Base-by-base conservation (phyloP, 23 tunicate genomes). In the Styela clava region DNA sequence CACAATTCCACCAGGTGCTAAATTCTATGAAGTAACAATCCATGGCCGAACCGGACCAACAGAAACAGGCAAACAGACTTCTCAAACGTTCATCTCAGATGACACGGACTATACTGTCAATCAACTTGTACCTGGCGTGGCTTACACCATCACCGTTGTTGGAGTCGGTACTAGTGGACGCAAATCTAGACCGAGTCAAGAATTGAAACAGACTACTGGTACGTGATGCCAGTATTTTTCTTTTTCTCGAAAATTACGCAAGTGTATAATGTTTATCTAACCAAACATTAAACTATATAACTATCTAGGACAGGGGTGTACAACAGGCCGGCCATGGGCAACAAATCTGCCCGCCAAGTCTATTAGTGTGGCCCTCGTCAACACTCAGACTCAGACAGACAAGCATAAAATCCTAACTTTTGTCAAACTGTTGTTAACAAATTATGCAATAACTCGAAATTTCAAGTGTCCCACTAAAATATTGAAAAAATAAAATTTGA, bases 81-180 rank as follows among this genome's bases (percentile, higher is more conserved):
- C 23, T 5, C 81, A 52, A 0, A 25, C 32, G n/a, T 44, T 76
- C 16, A 31, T 76, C 9, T 52, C 81, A 0, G 81, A 33, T 27
- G 81, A 51, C 22, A 76, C 81, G 21, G 81, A 76, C 0, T 52
- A 44, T 44, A 76, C 65, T 7, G 65, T 76, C 65, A 26, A 52
- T 24, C 62, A 52, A 21, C 37, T 76, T 22, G 37, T 52, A 21
- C 81, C 81, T 25, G 81, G 81, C 44, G 32, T 21, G 16, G 27
- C 62, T 5, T 52, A 76, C 81, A 52, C 64, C 16, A 76, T 76
- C 24, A 52, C 32, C 37, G 31, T 76, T 0, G 31, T 52, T 51
- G 65, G 65, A 9, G 81, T 76, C 29, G 81, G 64, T 18, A 76
- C 81, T 24, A 44, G 81, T 44, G 81, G 81, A 76, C 68, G 65